These are phyloP conservation scores for Streptopelia turtur DNA, from an alignment of 2,797 vertebrate genomes.

Conservation along the genomic window DNA sequence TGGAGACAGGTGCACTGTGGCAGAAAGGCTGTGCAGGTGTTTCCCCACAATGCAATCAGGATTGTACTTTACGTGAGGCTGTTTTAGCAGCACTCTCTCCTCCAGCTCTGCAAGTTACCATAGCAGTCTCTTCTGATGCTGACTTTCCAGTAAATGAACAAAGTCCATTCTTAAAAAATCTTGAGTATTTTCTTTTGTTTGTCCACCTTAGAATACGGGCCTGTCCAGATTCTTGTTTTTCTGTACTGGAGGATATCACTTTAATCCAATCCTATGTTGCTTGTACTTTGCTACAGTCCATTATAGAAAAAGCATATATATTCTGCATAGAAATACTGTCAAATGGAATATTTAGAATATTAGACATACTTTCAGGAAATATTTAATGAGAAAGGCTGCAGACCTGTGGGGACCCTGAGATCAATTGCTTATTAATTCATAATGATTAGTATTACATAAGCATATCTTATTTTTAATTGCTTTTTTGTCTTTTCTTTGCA, in stretches of 20 bases:
- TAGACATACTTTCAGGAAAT: background rate
- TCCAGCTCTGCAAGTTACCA: constrained; percentile 5
- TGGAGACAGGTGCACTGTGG: background rate
- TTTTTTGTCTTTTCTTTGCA: background rate
- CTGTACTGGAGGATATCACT: background rate
- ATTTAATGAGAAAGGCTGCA: background rate
- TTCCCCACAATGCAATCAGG: background rate
- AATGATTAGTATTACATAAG: background rate
- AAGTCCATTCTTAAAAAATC: background rate
- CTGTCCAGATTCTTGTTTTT: background rate
- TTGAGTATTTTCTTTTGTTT: background rate
- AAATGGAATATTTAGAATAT: background rate
- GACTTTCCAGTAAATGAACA: background rate
- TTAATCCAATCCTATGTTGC: background rate
- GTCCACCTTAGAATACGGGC: background rate
- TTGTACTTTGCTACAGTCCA: background rate
- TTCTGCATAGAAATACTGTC: background rate
- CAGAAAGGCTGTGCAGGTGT: background rate
- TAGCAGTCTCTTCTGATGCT: background rate
- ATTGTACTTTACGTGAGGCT: background rate
- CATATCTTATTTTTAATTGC: background rate
- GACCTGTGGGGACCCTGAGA: background rate
- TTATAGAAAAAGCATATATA: background rate
- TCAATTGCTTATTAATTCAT: background rate
- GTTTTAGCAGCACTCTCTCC: background rate